These are phyloP conservation scores for Melinaea marsaeus DNA, from an alignment of 2,888 invertebrate genomes.

Conservation along the genomic window DNA sequence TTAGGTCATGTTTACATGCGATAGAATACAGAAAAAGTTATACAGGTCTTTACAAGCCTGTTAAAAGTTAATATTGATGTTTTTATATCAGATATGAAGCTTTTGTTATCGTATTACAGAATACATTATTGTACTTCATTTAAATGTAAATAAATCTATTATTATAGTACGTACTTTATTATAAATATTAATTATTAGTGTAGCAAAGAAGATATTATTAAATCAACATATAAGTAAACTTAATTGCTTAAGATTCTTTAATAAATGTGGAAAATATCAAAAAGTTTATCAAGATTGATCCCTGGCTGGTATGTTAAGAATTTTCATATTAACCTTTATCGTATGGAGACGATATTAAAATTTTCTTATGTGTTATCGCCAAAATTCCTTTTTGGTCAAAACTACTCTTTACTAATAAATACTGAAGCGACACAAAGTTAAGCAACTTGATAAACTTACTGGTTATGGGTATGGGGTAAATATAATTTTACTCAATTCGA, in stretches of 20 bases:
- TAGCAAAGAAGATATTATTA: no score
- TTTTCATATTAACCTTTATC: not conserved
- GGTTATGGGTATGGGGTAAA: no score
- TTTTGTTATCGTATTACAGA: no score
- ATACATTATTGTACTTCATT: no score
- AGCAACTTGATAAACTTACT: no score
- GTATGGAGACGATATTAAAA: not conserved
- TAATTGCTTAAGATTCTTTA: not conserved
- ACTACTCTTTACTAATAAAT: no score
- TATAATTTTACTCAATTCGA: no score
- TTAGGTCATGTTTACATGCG: conserved; percentile 26
- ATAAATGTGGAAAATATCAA: not conserved
- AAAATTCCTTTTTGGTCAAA: no score
- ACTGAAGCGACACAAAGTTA: no score
- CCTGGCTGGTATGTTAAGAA: not conserved
- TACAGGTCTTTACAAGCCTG: conserved; percentile 17
- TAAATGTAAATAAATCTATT: no score
- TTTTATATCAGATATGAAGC: not conserved
- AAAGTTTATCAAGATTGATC: not conserved
- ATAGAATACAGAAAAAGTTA: conserved; percentile 25
- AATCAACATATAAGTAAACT: not conserved
- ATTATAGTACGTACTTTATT: no score
- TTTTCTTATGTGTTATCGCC: not conserved
- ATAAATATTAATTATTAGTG: no score
- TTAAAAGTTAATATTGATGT: conserved; percentile 1